Evolutionary conservation across 2,797 vertebrate species (phyloP).

Genomic region (Numenius phaeopus): DNA sequence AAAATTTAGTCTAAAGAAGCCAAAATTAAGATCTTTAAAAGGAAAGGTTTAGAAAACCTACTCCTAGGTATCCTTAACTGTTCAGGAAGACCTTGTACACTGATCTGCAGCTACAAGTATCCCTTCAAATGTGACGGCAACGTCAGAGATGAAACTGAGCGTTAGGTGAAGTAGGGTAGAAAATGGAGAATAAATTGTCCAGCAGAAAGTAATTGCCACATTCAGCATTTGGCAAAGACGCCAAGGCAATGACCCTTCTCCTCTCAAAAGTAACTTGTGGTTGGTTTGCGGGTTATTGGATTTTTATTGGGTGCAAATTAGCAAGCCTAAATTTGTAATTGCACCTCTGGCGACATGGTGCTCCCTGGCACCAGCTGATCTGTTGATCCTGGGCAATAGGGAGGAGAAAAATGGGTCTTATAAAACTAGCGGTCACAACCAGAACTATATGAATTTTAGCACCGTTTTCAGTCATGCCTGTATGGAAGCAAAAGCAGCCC

Average conservation of each 20-base stretch:
- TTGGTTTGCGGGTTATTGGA: not conserved
- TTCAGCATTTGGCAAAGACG: not conserved
- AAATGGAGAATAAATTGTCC: not conserved
- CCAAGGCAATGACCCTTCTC: not conserved
- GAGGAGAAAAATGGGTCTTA: not conserved
- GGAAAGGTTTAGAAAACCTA: not conserved
- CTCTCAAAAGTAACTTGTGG: not conserved
- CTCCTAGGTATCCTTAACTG: not conserved
- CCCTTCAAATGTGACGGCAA: not conserved
- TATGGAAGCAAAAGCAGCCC: not conserved
- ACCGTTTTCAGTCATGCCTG: not conserved
- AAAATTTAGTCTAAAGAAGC: not conserved
- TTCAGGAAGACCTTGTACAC: not conserved
- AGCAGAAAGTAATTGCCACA: not conserved
- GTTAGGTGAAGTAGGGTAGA: not conserved
- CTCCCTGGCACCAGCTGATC: not conserved
- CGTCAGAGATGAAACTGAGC: not conserved
- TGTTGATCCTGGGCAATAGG: not conserved
- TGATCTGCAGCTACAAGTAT: not conserved
- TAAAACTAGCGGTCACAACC: not conserved
- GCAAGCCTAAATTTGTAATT: not conserved
- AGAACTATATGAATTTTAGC: not conserved
- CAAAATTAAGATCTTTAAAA: not conserved
- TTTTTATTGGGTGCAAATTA: not conserved
- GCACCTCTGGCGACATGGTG: not conserved